A percentile compares a stretch with the other conserved stretches of the same genome.
phyloP scores from a whole-genome alignment of 2,797 vertebrate genomes.

The Choloepus didactylus region DNA sequence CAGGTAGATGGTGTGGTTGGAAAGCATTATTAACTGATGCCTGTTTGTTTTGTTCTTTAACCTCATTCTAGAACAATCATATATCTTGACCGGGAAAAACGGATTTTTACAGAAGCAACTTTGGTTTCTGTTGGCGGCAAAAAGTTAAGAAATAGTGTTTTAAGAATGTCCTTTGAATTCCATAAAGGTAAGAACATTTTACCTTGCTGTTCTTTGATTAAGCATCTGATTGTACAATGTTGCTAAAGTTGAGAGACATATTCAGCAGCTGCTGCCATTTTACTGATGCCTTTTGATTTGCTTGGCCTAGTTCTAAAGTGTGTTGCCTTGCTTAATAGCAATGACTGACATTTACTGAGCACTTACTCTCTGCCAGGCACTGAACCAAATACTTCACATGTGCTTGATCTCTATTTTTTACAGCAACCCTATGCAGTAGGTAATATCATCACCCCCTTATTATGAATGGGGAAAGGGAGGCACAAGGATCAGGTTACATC shows the following conservation, averaged over 20 bases:
- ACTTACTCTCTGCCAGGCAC: background rate
- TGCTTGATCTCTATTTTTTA: background rate
- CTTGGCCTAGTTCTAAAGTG: slow-evolving; percentile 1
- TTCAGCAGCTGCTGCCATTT: background rate
- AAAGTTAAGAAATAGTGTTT: slow-evolving; percentile 90
- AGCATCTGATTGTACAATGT: background rate
- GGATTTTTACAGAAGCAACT: slow-evolving; percentile 88
- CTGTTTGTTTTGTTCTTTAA: slow-evolving; percentile 1
- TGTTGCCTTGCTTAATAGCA: background rate
- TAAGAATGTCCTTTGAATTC: slow-evolving; percentile 95
- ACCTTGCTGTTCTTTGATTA: background rate
- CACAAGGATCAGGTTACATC: background rate
- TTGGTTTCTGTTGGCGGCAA: slow-evolving; percentile 88
- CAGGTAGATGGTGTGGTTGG: background rate
- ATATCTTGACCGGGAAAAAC: slow-evolving; percentile 94
- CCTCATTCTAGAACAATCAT: slow-evolving; percentile 91
- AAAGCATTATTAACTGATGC: background rate
- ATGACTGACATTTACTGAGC: background rate
- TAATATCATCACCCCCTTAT: background rate
- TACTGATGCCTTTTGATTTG: background rate
- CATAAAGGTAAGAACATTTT: slow-evolving; percentile 91
- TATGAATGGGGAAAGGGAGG: background rate
- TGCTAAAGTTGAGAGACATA: background rate
- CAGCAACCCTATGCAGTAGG: background rate
- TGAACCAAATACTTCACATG: background rate